Percentiles rank a stretch among this genome's conserved stretches.
Conservation (phyloP, 2,888 invertebrate species). For the Dione vanillae region DNA sequence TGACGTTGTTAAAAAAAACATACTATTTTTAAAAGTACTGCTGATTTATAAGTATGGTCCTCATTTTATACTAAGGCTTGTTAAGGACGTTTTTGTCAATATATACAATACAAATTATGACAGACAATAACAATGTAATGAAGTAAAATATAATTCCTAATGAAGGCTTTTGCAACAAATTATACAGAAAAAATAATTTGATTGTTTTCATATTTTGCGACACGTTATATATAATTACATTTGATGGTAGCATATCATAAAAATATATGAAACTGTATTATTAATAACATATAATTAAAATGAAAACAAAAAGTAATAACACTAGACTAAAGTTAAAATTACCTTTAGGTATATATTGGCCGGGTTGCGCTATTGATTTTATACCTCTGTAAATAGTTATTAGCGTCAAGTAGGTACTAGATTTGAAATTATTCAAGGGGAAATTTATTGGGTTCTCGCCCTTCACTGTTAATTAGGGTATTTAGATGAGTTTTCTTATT, state of each 20-base stretch:
- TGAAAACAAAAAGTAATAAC: not conserved
- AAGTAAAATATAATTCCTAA: too few relatives aligned
- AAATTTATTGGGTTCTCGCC: conserved; percentile 21
- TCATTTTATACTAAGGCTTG: too few relatives aligned
- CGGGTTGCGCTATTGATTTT: conserved; percentile 32
- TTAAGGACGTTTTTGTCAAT: too few relatives aligned
- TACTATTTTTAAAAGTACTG: not conserved
- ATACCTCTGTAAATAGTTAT: conserved; percentile 32
- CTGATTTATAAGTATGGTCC: too few relatives aligned
- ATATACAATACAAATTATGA: too few relatives aligned
- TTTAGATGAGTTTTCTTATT: conserved; percentile 4
- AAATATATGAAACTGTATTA: too few relatives aligned
- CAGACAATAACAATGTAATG: too few relatives aligned
- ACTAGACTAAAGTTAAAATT: not conserved
- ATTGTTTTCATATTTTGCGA: too few relatives aligned
- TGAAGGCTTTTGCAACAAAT: too few relatives aligned
- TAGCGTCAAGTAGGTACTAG: conserved; percentile 14
- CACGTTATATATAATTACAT: too few relatives aligned
- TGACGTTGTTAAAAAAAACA: not conserved
- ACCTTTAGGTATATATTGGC: conserved; percentile 8
- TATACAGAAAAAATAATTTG: too few relatives aligned
- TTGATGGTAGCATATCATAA: too few relatives aligned
- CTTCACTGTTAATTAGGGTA: conserved; percentile 8
- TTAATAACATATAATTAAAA: not conserved
- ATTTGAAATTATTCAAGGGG: conserved; percentile 24